Base-by-base conservation (phyloP, 1,140 invertebrate genomes). In the Phocides pigmalion region DNA sequence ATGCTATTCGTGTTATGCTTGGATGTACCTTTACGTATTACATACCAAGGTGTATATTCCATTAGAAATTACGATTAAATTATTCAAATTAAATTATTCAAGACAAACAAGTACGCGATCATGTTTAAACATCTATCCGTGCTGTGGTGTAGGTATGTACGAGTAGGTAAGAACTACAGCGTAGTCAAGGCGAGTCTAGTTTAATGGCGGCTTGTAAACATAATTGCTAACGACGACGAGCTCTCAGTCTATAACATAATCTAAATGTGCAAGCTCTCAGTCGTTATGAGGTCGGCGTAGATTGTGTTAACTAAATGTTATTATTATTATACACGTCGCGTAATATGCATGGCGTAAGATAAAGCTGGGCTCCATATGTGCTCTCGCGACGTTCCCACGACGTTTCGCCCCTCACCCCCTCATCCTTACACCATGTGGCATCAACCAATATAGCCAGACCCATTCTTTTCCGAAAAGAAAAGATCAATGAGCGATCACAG, bases 281-380 rank as follows among this genome's bases (percentile, higher is more conserved):
- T 74, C 62, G 81, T 78, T 79, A 86, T 56, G 64, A 79, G 66
- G 61, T 68, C 72, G 68, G 70, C 63, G 72, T 74, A 80, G 77
- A 83, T 84, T 73, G 74, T 76, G 73, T 83, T 80, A 85, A 81
- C 78, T 77, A 79, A 83, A 80, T 74, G 66, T 81, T 84, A 82
- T 84, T 89, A 87, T 84, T 84, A 87, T 82, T 81, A 76, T 12
- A 12, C 41, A 16, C 75, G 71, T 80, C 81, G 78, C 75, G 71
- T 85, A 84, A 82, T 83, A 82, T 75, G 71, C 76, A 76, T 76
- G 74, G 75, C 70, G 70, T 77, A 75, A 84, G 83, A 85, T 87
- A 87, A 90, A 88, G 84, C 87, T 90, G 87, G 76, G 79, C 70
- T 80, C 80, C 87, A 90, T 75, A 88, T 88, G 85, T 88, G 82